Conservation (phyloP, 2,113 vertebrate species). For the Cavia aperea region DNA sequence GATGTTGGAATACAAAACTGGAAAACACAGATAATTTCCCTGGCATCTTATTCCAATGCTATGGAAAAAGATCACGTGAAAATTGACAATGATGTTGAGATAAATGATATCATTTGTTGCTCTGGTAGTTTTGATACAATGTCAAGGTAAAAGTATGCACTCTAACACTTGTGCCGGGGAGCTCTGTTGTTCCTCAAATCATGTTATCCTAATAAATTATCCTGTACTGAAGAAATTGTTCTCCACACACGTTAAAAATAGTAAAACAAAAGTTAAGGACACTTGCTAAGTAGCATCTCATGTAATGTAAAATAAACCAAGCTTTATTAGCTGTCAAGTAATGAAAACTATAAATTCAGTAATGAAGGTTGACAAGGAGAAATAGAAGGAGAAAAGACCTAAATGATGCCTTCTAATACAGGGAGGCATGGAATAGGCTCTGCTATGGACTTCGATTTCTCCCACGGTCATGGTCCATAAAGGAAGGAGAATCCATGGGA, state of each 20-base stretch:
- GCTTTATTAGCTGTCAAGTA: not conserved
- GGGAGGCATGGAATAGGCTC: not conserved
- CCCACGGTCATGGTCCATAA: not conserved
- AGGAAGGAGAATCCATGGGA: not conserved
- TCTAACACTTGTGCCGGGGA: not conserved
- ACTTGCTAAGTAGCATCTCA: not conserved
- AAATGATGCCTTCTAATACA: not conserved
- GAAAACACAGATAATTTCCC: not conserved
- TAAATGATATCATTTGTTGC: not conserved
- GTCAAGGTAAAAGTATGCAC: not conserved
- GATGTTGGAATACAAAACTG: not conserved
- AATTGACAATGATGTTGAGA: not conserved
- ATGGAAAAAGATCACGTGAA: not conserved
- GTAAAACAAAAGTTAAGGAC: not conserved
- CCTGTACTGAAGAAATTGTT: not conserved
- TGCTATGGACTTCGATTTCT: not conserved
- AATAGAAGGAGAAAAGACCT: not conserved
- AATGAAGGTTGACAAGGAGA: not conserved
- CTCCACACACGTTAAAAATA: not conserved
- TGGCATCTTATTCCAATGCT: not conserved
- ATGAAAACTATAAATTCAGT: not conserved
- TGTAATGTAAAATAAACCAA: not conserved
- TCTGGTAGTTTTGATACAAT: not conserved
- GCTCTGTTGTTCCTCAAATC: not conserved
- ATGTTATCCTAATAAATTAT: not conserved